Conservation (phyloP, 2,113 vertebrate genomes). For the Salvator merianae region DNA sequence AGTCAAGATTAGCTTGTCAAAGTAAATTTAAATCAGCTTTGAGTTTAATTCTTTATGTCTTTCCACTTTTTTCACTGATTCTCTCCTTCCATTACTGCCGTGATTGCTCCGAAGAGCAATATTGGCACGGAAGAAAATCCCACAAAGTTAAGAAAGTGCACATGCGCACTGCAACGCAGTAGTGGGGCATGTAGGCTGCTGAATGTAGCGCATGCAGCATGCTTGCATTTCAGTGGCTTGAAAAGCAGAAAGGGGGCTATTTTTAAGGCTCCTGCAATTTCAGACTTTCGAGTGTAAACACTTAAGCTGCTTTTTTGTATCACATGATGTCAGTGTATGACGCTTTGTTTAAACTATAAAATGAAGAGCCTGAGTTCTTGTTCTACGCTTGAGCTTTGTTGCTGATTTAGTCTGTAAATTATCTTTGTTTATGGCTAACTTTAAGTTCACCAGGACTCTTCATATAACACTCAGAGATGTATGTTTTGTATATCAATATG, state of each 20-base stretch:
- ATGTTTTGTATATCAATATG: slow-evolving; percentile 46
- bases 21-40: slow-evolving; percentile 13
- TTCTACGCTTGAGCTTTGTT: slow-evolving; percentile 15
- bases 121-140: not conserved
- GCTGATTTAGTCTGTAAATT: slow-evolving; percentile 56
- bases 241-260: not conserved
- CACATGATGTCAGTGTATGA: not conserved
- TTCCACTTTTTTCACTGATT: not conserved
- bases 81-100: not conserved
- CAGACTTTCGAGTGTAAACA: slow-evolving; percentile 44
- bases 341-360: slow-evolving; percentile 57
- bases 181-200: not conserved
- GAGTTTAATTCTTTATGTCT: slow-evolving; percentile 22
- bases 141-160: not conserved
- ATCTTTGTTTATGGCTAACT: slow-evolving; percentile 66
- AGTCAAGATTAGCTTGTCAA: slow-evolving; percentile 10
- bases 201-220: not conserved
- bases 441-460: slow-evolving; percentile 51
- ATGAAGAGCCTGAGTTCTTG: not conserved
- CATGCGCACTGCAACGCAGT: not conserved
- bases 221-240: not conserved
- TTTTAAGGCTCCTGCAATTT: slow-evolving; percentile 49
- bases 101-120: not conserved
- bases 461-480: slow-evolving; percentile 35
- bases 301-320: slow-evolving; percentile 3